Conservation (phyloP, 2,113 vertebrate species). For the Cyprinus carpio region DNA sequence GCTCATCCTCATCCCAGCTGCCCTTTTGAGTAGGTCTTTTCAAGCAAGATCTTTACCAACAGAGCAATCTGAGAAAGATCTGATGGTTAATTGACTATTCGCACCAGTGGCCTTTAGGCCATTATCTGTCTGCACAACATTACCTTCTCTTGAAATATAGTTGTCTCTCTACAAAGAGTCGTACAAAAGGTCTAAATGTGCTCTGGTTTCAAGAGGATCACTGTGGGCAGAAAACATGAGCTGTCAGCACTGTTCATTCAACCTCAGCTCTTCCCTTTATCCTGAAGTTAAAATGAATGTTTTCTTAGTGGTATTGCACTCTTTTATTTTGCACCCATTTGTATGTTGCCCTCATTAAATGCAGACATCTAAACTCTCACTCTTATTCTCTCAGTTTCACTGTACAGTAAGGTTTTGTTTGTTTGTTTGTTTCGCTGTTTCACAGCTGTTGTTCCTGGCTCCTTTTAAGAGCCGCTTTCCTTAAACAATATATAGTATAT, state of each 20-base stretch:
- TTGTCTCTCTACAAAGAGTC: neutral
- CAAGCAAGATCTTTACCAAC: neutral
- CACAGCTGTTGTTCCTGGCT: constrained; percentile 24
- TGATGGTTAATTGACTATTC: constrained; percentile 18
- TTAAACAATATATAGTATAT: constrained; percentile 34
- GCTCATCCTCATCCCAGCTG: neutral
- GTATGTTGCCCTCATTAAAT: neutral
- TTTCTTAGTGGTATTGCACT: neutral
- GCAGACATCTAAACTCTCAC: neutral
- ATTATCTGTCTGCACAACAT: constrained; percentile 52
- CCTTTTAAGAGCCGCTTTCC: constrained; percentile 33
- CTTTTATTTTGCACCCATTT: neutral
- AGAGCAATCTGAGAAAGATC: neutral
- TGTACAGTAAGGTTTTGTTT: neutral
- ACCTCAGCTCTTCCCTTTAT: neutral
- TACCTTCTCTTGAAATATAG: constrained; percentile 40
- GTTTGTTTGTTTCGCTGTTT: neutral
- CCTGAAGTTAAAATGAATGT: neutral
- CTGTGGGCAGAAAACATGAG: neutral
- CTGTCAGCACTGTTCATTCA: neutral
- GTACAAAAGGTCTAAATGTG: constrained; percentile 19
- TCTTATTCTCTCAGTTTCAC: neutral
- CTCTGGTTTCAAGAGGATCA: neutral
- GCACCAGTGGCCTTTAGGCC: constrained; percentile 29
- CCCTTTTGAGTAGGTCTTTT: neutral